These are phyloP conservation scores for Platysternon megacephalum DNA, from an alignment of 2,113 vertebrate species.

Conservation along the genomic window DNA sequence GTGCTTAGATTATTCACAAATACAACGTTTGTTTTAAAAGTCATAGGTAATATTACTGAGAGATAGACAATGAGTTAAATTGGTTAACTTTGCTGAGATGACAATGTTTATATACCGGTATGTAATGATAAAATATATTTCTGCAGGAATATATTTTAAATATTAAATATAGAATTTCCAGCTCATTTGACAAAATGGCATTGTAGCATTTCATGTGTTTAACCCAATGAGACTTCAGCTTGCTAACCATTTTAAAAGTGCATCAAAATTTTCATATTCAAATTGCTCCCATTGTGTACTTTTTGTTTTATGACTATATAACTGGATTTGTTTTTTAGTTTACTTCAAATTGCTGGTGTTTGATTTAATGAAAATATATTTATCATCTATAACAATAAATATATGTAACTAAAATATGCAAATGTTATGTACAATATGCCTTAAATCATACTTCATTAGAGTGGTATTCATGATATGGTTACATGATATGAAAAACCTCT, in stretches of 20 bases:
- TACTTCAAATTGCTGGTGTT: neutral
- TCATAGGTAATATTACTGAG: neutral
- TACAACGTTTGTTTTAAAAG: too few species aligned
- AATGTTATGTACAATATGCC: neutral
- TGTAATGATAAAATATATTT: neutral
- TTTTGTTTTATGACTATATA: neutral
- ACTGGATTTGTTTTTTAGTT: neutral
- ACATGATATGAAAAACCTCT: neutral
- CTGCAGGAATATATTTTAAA: neutral
- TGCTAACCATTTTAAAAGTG: neutral
- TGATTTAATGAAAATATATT: neutral
- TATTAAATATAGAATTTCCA: neutral
- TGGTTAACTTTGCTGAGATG: neutral
- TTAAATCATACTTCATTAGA: neutral
- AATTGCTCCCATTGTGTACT: neutral
- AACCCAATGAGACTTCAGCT: neutral
- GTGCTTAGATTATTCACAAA: too few species aligned
- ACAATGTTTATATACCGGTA: neutral
- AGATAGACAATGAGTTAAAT: too few species aligned
- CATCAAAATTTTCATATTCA: neutral
- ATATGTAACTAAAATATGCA: neutral
- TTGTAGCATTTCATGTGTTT: neutral
- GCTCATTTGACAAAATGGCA: accelerated
- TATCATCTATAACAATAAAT: neutral
- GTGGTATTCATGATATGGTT: neutral